Percentiles rank a stretch among this genome's conserved stretches.
Evolutionary conservation across 1,140 invertebrate genomes (phyloP).

Genomic region (Sinella curviseta): DNA sequence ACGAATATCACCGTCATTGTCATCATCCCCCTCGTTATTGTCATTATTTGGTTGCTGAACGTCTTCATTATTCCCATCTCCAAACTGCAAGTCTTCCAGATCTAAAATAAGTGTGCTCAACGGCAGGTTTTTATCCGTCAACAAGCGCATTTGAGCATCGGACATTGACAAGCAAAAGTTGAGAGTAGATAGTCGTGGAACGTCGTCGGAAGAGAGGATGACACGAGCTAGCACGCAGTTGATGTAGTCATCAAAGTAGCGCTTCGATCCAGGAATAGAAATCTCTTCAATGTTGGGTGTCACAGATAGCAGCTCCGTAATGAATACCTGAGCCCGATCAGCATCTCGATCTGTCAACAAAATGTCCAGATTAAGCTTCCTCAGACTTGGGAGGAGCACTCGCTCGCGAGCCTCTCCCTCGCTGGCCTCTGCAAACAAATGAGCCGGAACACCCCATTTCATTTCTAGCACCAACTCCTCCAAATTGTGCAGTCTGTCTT

Average conservation of each 20-base stretch:
- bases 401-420: not conserved
- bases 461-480: slow-evolving; percentile 7
- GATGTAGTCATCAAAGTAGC: slow-evolving; percentile 21
- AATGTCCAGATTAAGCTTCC: not conserved
- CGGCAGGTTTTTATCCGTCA: not conserved
- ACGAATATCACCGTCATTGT: not conserved
- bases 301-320: not conserved
- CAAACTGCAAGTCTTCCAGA: not conserved
- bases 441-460: slow-evolving; percentile 9
- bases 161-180: slow-evolving; percentile 17
- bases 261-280: slow-evolving; percentile 13
- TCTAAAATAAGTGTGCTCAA: slow-evolving; percentile 14
- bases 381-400: not conserved
- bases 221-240: not conserved
- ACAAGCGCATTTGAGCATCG: not conserved
- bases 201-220: not conserved
- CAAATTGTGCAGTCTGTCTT: not conserved
- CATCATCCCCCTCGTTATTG: not conserved
- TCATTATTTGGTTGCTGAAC: not conserved
- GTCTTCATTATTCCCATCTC: not conserved
- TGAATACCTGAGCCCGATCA: not conserved
- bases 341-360: slow-evolving; percentile 7
- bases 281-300: slow-evolving; percentile 25
- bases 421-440: not conserved
- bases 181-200: not conserved